Base-by-base conservation (phyloP, 2,113 vertebrate genomes). In the Aplodontia rufa region DNA sequence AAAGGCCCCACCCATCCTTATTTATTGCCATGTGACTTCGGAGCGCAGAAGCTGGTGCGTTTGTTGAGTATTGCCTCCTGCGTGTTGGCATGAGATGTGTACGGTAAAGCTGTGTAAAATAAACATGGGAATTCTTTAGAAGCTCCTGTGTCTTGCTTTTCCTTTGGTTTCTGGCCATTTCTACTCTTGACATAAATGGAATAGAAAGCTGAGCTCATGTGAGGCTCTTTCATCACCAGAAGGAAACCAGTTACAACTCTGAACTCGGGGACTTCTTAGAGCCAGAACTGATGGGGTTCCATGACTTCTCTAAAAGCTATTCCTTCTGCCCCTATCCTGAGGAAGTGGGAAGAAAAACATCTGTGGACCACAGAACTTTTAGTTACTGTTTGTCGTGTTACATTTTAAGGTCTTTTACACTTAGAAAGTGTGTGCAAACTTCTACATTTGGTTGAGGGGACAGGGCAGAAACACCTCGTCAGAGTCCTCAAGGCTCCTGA, bases 1-100 rank as follows among this genome's bases (percentile, higher is more conserved):
- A 95, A 74, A 84, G 8, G 30, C 55, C 93, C 91, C 83, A 26
- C 90, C 80, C 93, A 51, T 87, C 85, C 96, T 98, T 99, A 99
- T 99, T 99, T 99, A 99, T 99, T 99, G 99, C 99, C 98, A 98
- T 98, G 99, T 99, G 98, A 99, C 98, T 98, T 98, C 98, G 98
- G 98, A 98, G 98, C 98, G 98, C 98, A 20, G 95, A 99, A 98
- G 98, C 98, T 93, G 98, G 99, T 98, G 98, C 96, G 45, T 99
- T 98, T 98, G 99, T 99, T 99, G 98, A 99, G 98, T 98, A 98
- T 98, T 60, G 99, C 99, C 99, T 99, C 99, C 98, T 98, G 98
- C 99, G 99, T 98, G 98, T 98, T 98, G 99, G 99, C 99, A 99
- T 99, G 99, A 99, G 98, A 98, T 97, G 98, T 99, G 99, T 99